phyloP scores from a whole-genome alignment of 1,140 invertebrate species.

The Centruroides sculpturatus region DNA sequence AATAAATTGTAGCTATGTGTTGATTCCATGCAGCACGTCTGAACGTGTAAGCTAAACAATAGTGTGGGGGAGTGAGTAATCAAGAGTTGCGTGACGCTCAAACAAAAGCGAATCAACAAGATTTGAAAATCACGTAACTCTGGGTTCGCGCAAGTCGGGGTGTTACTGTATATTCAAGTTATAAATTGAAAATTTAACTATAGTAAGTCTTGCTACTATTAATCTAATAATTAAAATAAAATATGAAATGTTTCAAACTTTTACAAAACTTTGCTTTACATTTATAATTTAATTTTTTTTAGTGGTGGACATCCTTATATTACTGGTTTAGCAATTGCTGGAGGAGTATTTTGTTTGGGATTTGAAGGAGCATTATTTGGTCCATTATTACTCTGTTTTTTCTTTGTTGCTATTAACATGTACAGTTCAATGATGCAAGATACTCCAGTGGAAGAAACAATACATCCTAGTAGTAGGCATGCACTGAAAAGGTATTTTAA shows the following conservation, averaged over 20 bases:
- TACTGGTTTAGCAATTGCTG: slow-evolving; percentile 92
- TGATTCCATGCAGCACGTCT: no score
- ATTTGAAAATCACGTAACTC: no score
- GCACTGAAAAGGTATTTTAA: background rate
- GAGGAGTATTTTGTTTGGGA: slow-evolving; percentile 94
- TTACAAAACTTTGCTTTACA: background rate
- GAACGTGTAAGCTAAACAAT: no score
- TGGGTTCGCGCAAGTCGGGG: no score
- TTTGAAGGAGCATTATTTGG: slow-evolving; percentile 93
- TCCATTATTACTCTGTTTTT: slow-evolving; percentile 75
- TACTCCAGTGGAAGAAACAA: background rate
- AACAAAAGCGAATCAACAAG: no score
- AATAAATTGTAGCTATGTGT: no score
- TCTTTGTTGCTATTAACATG: slow-evolving; percentile 64
- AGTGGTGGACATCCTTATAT: slow-evolving; percentile 93
- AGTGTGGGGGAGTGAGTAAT: no score
- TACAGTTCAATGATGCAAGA: slow-evolving; percentile 29
- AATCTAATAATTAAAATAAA: background rate
- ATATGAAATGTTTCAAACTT: background rate
- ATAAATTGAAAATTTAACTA: background rate
- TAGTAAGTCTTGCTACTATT: slow-evolving; percentile 1
- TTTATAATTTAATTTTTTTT: slow-evolving; percentile 21
- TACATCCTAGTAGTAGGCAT: background rate
- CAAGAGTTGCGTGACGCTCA: no score
- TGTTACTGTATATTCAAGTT: no score